A percentile compares a stretch with the other conserved stretches of the same genome.
phyloP scores from a whole-genome alignment of 1,140 invertebrate species.

The Pseudomyrmex concolor region DNA sequence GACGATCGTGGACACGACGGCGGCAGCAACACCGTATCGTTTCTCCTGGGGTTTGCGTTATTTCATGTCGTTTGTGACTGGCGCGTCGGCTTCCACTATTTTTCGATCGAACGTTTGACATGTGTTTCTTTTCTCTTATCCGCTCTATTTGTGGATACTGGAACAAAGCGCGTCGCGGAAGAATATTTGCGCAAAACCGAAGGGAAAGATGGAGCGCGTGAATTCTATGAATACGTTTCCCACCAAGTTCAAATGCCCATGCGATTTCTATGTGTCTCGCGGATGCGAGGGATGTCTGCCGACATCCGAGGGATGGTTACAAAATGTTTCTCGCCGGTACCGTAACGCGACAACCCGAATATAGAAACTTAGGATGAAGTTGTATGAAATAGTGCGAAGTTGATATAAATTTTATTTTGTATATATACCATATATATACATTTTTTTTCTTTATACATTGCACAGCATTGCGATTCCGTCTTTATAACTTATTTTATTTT shows the following conservation, averaged over 20 bases:
- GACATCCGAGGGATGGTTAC: constrained; percentile 7
- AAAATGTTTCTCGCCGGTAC: not conserved
- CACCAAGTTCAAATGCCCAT: constrained; percentile 75
- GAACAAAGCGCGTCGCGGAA: constrained; percentile 63
- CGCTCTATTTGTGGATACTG: constrained; percentile 53
- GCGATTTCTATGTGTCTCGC: constrained; percentile 74
- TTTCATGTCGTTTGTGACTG: constrained; percentile 75
- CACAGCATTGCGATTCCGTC: not conserved
- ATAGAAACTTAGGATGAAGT: constrained; percentile 30
- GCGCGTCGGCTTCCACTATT: constrained; percentile 59
- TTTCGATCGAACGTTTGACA: constrained; percentile 54
- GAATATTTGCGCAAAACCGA: constrained; percentile 53
- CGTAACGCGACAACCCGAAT: not conserved
- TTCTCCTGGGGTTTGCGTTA: constrained; percentile 72
- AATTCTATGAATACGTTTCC: constrained; percentile 78
- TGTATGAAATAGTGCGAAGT: not conserved
- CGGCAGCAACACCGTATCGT: constrained; percentile 39
- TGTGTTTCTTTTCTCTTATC: constrained; percentile 46
- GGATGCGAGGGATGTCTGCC: constrained; percentile 11
- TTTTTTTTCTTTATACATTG: no score
- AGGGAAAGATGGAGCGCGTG: constrained; percentile 47
- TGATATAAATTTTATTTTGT: not conserved
- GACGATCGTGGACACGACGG: constrained; percentile 33
- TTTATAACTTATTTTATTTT: not conserved
- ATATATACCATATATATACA: not conserved